These are phyloP conservation scores for Molossus alvarezi DNA, from an alignment of 2,797 vertebrate genomes.

Conservation along the genomic window DNA sequence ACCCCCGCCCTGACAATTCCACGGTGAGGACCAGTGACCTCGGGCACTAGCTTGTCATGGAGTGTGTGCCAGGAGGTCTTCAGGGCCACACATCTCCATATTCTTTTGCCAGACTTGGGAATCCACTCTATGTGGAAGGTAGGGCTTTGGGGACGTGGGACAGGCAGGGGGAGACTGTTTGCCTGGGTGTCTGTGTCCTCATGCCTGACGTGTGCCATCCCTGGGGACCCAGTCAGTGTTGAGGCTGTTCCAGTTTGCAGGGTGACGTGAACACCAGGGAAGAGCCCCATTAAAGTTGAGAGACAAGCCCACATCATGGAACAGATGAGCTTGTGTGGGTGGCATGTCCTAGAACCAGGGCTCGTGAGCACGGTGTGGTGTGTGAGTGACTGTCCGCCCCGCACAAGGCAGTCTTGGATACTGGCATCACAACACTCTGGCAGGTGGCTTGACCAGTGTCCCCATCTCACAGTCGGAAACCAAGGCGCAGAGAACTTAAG, in stretches of 20 bases:
- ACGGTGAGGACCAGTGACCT: neutral
- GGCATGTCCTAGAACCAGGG: neutral
- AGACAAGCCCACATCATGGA: neutral
- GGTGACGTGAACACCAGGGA: neutral
- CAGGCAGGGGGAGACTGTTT: neutral
- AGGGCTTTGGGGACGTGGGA: neutral
- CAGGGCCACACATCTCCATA: neutral
- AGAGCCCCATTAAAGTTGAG: neutral
- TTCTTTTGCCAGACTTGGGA: neutral
- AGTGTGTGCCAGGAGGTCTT: constrained; percentile 22
- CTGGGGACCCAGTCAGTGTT: accelerated
- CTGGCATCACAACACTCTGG: no score
- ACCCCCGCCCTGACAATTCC: neutral
- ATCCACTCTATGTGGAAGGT: constrained; percentile 26
- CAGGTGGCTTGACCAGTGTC: neutral
- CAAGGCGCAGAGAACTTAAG: neutral
- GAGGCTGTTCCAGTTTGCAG: neutral
- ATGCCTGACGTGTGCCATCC: neutral
- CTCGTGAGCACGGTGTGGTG: neutral
- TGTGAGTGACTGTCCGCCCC: neutral
- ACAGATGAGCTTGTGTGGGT: neutral
- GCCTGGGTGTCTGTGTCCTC: neutral
- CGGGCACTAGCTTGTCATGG: constrained; percentile 17
- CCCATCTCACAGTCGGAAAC: neutral
- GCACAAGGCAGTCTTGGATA: accelerated